Percentiles rank a stretch among this genome's conserved stretches.
Conservation (phyloP, 1,140 invertebrate genomes). For the Nylanderia fulva region DNA sequence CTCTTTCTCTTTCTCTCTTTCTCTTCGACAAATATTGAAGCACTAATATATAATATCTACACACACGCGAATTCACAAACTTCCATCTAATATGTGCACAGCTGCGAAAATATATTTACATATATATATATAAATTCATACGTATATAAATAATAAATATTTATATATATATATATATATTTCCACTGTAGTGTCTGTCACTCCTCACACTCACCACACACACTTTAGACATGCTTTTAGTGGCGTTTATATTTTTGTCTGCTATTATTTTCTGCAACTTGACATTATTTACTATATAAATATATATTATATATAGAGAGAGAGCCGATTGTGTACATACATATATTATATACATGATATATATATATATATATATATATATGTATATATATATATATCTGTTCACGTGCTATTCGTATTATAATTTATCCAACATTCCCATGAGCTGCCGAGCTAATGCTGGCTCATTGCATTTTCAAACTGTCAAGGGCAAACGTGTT, state of each 20-base stretch:
- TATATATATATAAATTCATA: slow-evolving; percentile 40
- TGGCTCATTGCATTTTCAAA: slow-evolving; percentile 57
- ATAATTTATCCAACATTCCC: slow-evolving; percentile 57
- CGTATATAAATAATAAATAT: slow-evolving; percentile 37
- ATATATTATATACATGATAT: slow-evolving; percentile 56
- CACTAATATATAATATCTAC: slow-evolving; percentile 41
- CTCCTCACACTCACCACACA: slow-evolving; percentile 76
- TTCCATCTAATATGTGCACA: slow-evolving; percentile 81
- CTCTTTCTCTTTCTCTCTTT: neutral
- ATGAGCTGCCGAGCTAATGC: slow-evolving; percentile 71
- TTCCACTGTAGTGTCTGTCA: slow-evolving; percentile 76
- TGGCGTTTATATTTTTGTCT: slow-evolving; percentile 82
- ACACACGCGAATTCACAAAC: slow-evolving; percentile 66
- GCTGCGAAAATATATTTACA: slow-evolving; percentile 74
- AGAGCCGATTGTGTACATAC: slow-evolving; percentile 47
- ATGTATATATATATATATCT: slow-evolving; percentile 54
- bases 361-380: slow-evolving; percentile 49
- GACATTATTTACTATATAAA: slow-evolving; percentile 62
- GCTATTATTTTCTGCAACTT: slow-evolving; percentile 72
- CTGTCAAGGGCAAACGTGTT: slow-evolving; percentile 24
- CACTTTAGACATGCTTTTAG: slow-evolving; percentile 84
- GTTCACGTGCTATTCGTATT: slow-evolving; percentile 59
- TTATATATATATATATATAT: slow-evolving; percentile 20
- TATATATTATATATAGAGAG: slow-evolving; percentile 57
- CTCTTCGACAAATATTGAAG: neutral